These are phyloP conservation scores for Hydrolagus colliei DNA, from an alignment of 2,797 vertebrate genomes.

Conservation along the genomic window DNA sequence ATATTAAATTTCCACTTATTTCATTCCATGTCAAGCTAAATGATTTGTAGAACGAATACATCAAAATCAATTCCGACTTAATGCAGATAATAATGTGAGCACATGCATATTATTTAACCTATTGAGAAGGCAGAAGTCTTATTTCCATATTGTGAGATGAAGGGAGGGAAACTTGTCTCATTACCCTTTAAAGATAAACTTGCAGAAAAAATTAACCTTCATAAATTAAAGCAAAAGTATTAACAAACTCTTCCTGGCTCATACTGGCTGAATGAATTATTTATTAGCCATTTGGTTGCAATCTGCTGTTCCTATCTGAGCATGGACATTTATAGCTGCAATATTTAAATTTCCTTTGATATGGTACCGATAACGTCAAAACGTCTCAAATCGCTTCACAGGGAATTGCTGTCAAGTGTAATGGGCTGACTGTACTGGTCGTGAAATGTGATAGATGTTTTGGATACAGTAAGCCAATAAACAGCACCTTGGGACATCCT, in stretches of 20 bases:
- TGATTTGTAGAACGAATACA: constrained; percentile 70
- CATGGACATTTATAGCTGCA: neutral
- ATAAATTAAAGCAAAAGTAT: constrained; percentile 76
- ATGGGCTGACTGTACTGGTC: no score
- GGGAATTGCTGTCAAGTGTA: no score
- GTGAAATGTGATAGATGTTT: no score
- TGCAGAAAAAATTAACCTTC: constrained; percentile 89
- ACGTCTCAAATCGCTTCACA: no score
- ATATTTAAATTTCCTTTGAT: no score
- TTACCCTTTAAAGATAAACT: constrained; percentile 94
- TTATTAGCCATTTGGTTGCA: constrained; percentile 5
- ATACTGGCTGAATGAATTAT: constrained; percentile 42
- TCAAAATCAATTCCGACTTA: constrained; percentile 54
- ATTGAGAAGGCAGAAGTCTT: constrained; percentile 65
- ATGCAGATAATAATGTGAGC: constrained; percentile 31
- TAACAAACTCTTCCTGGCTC: constrained; percentile 54
- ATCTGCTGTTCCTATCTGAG: neutral
- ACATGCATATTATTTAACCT: constrained; percentile 65
- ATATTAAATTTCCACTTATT: constrained; percentile 54
- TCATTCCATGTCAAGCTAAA: constrained; percentile 43
- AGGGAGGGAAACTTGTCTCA: constrained; percentile 80
- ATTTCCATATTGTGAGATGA: constrained; percentile 83
- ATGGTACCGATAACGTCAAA: no score
- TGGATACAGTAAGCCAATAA: no score
- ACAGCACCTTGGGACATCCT: no score